Base-by-base conservation (phyloP, 2,113 vertebrate species). In the Gnathonemus echidnorhynchus region DNA sequence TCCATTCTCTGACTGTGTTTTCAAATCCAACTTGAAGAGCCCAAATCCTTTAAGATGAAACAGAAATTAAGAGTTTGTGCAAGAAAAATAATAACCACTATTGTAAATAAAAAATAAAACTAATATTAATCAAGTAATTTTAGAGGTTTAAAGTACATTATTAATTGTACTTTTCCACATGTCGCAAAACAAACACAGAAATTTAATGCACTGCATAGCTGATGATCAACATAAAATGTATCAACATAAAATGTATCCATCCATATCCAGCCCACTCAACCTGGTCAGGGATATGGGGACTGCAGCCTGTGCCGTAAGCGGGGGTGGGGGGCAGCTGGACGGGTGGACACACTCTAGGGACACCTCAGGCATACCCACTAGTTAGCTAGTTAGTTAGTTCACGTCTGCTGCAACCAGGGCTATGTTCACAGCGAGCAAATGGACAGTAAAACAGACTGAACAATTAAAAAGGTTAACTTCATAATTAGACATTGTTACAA, bases 1-100 rank as follows among this genome's bases (percentile, higher is more conserved):
- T 95, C 98, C 98, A 94, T 98, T 99, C 95, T 98, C 97, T 89
- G 98, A 98, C 95, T 97, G 98, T 50, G 98, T 99, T 96, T 99
- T 99, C 95, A 99, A 95, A 93, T 99, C 97, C 91, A 99, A 95
- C 93, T 99, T 99, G 95, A 99, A 97, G 90, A 99, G 96, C 89
- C 98, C 98, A 92, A 99, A 99, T 90, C 98, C 98, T 99, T 93
- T 90, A 94, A 94, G 39, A 92, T 66, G 92, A 77, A 48, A 27
- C 74, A 91, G 48, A 46, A n/a, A 46, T 50, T 3, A 62, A 19
- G 17, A 49, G 1, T 31, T 27, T 21, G 13, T 48, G 24, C 13
- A n/a, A 42, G 35, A 53, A 13, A 77, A 52, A 88, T n/a, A 88
- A 62, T 21, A n/a, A 46, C 5, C 83, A 24, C 39, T 48, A 2